Evolutionary conservation across 1,140 invertebrate species (phyloP), one percentile per base, ranked within the genome.

Genomic region (Nasonia longicornis): DNA sequence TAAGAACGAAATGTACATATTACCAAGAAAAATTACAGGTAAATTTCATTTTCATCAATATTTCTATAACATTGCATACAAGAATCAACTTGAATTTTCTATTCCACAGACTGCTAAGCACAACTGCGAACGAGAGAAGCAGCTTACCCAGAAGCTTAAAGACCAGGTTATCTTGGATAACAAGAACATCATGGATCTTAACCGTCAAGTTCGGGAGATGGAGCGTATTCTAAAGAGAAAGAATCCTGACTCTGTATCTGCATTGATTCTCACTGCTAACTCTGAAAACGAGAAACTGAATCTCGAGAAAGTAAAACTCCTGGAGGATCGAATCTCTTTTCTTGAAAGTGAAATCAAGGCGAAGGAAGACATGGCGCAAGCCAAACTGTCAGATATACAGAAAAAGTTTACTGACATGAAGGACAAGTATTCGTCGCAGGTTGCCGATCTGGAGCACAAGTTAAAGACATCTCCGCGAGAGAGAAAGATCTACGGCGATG

Each of bases 201-300:
- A 95, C 85, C 90, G 95, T n/a, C 95, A 95, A 87, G 94, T 95
- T 4, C 94, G 94, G 71, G 95, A 96, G 89, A 95, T 96, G 95
- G 95, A 96, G 84, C 91, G 94, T 82, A 95, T 96, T 80, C 91
- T 96, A 2, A 94, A 93, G 85, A 91, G 94, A 79, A 95, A 95
- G 87, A 95, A 96, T 91, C 95, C 95, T 0, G 95, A 96, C 87
- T 95, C 95, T 0, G 94, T 95, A 0, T 95, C 95, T 0, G 95
- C 95, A 7, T 88, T 95, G 16, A 95, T 95, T 90, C 88, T 92
- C 85, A 92, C 89, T 35, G 92, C 91, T 81, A 95, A 93, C 88
- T 91, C 92, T 83, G 91, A 93, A 85, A 82, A 93, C 91, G 89
- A 93, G 90, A 88, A 86, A 38, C 83, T 87, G 2, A 87, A 87